Base-by-base conservation (phyloP, 2,113 vertebrate genomes). In the Misgurnus anguillicaudatus region DNA sequence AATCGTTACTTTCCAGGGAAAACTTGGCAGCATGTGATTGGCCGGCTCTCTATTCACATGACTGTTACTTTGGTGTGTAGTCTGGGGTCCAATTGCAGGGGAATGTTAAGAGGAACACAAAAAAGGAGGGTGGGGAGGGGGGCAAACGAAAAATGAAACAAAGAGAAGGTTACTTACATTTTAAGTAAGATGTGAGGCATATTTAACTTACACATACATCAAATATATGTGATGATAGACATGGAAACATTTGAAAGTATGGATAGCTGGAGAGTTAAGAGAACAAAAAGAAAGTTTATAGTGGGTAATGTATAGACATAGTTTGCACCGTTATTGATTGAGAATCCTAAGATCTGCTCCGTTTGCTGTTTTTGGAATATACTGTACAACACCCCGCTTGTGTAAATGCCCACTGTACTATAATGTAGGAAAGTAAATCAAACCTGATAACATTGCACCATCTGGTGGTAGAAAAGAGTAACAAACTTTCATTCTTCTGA, bases 11-110 rank as follows among this genome's bases (percentile, higher is more conserved):
- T 81, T 76, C 5, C 61, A 72, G 84, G 77, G 81, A 82, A 77
- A 80, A 87, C 89, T 85, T 90, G 91, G 89, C 88, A 9, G 78
- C 72, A 75, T 55, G 63, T 86, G 85, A 92, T 91, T 92, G 90
- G 90, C 80, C 48, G 78, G 78, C 69, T 72, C 71, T 58, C 39
- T 53, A 60, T 76, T 77, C 79, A 76, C 75, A 74, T 88, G 86
- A 88, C 77, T 82, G 82, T 45, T 69, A 75, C 83, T 85, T 57
- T 53, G 79, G 62, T 77, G 85, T 75, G 66, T 73, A 64, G 39
- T 51, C 53, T 47, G 79, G 77, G 73, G 76, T 70, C 83, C 53
- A 21, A 19, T 69, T 31, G 31, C 38, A 57, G 39, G 24, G 16
- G 57, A 11, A 31, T 31, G 21, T 41, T 71, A 74, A 65, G 51